These are phyloP conservation scores for Athalia cordata DNA, from an alignment of 2,888 invertebrate species.

Conservation along the genomic window DNA sequence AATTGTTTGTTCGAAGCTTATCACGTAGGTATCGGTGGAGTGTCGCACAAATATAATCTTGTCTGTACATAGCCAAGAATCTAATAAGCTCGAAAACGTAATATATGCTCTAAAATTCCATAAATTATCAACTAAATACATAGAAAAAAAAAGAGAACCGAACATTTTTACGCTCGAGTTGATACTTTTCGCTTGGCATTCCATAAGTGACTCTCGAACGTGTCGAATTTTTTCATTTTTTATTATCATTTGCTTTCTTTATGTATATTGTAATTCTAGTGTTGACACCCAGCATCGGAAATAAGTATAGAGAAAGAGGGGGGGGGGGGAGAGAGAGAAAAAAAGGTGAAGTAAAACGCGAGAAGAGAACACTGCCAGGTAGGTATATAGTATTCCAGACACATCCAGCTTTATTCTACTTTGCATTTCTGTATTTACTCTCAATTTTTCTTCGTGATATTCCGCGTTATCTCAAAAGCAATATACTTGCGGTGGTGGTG, in stretches of 20 bases:
- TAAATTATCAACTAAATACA: neutral
- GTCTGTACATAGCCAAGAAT: neutral
- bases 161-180: constrained; percentile 15
- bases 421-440: constrained; percentile 35
- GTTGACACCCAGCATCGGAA: neutral
- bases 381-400: constrained; percentile 19
- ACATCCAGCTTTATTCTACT: constrained; percentile 15
- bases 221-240: neutral
- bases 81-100: neutral
- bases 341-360: neutral
- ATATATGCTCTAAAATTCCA: constrained; percentile 10
- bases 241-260: neutral
- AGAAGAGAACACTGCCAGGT: neutral
- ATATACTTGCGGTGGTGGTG: constrained; percentile 26
- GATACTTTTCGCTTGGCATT: constrained; percentile 21
- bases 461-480: constrained; percentile 40
- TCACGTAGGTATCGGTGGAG: constrained; percentile 11
- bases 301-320: neutral
- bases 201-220: constrained; percentile 19
- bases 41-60: constrained; percentile 9
- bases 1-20: constrained; percentile 21
- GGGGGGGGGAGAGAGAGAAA: neutral
- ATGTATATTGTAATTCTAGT: constrained; percentile 10
- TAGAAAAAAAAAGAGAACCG: neutral
- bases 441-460: constrained; percentile 31